These are phyloP conservation scores for Setophaga petechia DNA, from an alignment of 2,113 vertebrate species.

Conservation along the genomic window DNA sequence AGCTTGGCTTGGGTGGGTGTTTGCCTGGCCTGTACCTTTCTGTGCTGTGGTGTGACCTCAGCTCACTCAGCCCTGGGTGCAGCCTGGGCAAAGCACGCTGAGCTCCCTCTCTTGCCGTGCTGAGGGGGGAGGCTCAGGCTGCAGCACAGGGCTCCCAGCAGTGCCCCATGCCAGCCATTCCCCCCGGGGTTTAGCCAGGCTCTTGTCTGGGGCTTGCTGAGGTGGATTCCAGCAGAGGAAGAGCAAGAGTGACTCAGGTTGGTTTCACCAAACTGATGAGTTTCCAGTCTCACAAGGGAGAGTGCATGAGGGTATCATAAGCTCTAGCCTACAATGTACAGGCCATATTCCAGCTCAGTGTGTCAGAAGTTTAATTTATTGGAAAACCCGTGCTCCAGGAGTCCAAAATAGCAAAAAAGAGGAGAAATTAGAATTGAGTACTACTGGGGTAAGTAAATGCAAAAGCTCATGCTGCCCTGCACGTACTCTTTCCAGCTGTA, in stretches of 20 bases:
- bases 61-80: not conserved
- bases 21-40: not conserved
- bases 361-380: not conserved
- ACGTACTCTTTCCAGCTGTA: conserved; percentile 55
- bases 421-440: not conserved
- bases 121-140: not conserved
- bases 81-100: rapidly evolving
- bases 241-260: not conserved
- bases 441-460: not conserved
- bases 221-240: not conserved
- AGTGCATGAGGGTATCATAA: rapidly evolving
- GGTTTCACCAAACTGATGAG: not conserved
- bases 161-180: not conserved
- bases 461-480: conserved; percentile 36
- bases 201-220: not conserved
- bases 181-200: rapidly evolving
- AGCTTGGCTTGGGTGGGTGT: not conserved
- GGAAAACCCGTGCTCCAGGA: not conserved
- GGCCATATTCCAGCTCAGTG: not conserved
- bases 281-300: not conserved
- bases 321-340: not conserved
- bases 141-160: not conserved
- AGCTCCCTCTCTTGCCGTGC: not conserved
- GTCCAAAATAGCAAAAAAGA: not conserved
- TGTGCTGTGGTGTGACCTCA: not conserved